phyloP scores from a whole-genome alignment of 2,888 invertebrate species.

The Noctua janthina region DNA sequence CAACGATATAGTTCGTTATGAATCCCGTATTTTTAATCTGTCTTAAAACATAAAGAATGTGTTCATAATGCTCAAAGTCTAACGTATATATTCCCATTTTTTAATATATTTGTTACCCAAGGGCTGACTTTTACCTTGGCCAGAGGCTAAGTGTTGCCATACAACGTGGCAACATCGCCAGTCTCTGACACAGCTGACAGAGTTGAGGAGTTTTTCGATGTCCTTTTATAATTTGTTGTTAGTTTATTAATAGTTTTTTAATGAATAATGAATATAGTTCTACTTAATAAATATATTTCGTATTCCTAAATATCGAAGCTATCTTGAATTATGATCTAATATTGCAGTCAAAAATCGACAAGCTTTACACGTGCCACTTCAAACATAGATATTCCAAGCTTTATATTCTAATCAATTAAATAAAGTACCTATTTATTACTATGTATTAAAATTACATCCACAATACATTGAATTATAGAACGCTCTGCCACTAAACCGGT shows the following conservation, averaged over 20 bases:
- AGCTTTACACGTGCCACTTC: not conserved
- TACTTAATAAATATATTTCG: no score
- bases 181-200: no score
- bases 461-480: not conserved
- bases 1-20: not conserved
- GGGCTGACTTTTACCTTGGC: no score
- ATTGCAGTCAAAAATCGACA: not conserved
- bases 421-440: not conserved
- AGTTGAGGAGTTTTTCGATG: no score
- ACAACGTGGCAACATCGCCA: no score
- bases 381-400: not conserved
- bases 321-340: not conserved
- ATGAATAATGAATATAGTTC: no score
- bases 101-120: no score
- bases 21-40: not conserved
- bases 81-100: not conserved
- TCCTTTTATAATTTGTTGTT: no score
- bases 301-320: not conserved
- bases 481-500: not conserved
- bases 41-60: not conserved
- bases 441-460: not conserved
- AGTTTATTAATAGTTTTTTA: not conserved
- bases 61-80: not conserved
- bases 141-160: no score
- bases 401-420: not conserved